A percentile compares a stretch with the other conserved stretches of the same genome.
These are phyloP conservation scores for Heliconius aoede DNA, from an alignment of 2,888 invertebrate genomes.

Conservation along the genomic window DNA sequence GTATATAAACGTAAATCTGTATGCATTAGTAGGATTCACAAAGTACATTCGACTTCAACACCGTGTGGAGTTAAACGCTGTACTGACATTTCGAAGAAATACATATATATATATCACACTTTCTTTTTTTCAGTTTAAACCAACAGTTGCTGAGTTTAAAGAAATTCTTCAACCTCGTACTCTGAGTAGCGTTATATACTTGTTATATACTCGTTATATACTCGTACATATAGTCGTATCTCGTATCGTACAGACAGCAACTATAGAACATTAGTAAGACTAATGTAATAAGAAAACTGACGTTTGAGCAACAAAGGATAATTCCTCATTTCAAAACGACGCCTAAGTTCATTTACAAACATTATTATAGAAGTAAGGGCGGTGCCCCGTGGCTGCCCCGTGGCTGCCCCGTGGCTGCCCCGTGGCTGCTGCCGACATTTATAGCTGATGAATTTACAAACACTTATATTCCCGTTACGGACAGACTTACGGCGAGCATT, in stretches of 20 bases:
- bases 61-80: too few species aligned
- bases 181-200: too few species aligned
- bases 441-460: conserved; percentile 59
- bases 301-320: not conserved
- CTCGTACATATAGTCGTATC: too few species aligned
- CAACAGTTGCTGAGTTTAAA: too few species aligned
- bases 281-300: not conserved
- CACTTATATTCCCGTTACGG: conserved; percentile 37
- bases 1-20: not conserved
- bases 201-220: too few species aligned
- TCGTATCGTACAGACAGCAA: not conserved
- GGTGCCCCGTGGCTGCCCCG: conserved; percentile 1
- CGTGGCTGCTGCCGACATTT: conserved; percentile 46
- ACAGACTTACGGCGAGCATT: not conserved
- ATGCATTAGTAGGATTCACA: conserved; percentile 18
- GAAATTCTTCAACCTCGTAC: too few species aligned
- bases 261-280: not conserved
- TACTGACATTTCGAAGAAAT: too few species aligned
- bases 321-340: conserved; percentile 11
- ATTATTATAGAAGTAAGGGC: conserved; percentile 23
- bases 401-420: too few species aligned
- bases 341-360: conserved; percentile 31
- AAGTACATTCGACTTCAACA: too few species aligned
- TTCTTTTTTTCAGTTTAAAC: too few species aligned
- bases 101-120: too few species aligned